Percentiles rank a stretch among this genome's conserved stretches.
Conservation (phyloP, 2,797 vertebrate genomes). For the Melanotaenia parkinsoni region DNA sequence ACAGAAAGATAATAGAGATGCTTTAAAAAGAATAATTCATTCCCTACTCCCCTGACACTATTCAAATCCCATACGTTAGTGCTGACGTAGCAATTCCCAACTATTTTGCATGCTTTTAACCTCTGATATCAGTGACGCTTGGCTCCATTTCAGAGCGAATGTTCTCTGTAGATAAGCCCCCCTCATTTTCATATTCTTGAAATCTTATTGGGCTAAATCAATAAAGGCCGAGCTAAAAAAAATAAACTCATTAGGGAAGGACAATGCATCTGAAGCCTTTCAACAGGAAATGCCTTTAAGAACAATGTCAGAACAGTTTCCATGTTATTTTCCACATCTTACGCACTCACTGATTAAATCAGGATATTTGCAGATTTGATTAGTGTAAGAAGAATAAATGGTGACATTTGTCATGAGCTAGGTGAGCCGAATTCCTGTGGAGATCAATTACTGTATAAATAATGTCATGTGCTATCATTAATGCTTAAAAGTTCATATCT, state of each 20-base stretch:
- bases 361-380: neutral
- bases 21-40: constrained; percentile 18
- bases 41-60: constrained; percentile 31
- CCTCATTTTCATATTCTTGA: constrained; percentile 63
- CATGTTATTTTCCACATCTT: constrained; percentile 2
- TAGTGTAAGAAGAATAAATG: neutral
- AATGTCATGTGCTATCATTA: neutral
- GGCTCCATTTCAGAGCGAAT: constrained; percentile 11
- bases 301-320: constrained; percentile 7
- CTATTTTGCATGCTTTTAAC: constrained; percentile 62
- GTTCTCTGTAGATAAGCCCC: constrained; percentile 38
- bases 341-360: constrained; percentile 8
- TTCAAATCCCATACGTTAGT: constrained; percentile 63
- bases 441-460: constrained; percentile 3
- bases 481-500: neutral
- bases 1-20: constrained; percentile 22
- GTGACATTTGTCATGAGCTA: neutral
- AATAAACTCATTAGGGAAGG: neutral
- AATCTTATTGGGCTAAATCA: constrained; percentile 39
- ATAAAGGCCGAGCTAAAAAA: constrained; percentile 39
- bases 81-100: constrained; percentile 42
- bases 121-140: constrained; percentile 20
- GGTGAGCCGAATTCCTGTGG: too few species aligned
- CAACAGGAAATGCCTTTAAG: neutral
- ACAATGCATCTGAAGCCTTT: neutral